Conservation (phyloP, 1,140 invertebrate genomes). For the Zaprionus africanus region DNA sequence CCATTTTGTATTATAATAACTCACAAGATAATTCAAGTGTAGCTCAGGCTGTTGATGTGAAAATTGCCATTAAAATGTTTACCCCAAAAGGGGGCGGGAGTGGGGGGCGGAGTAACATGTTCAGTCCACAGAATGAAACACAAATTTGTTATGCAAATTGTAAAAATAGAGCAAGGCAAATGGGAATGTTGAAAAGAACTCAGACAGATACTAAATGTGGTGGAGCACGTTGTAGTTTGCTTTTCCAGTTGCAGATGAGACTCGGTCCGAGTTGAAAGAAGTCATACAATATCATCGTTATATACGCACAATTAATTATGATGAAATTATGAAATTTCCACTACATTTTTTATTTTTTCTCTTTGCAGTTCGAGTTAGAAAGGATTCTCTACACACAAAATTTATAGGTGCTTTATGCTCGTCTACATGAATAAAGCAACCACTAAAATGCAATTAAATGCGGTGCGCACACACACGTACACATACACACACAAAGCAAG, state of each 20-base stretch:
- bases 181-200: background rate
- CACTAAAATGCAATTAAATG: constrained; percentile 40
- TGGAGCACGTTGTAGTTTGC: background rate
- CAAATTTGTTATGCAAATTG: constrained; percentile 44
- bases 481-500: constrained; percentile 23
- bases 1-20: constrained; percentile 71
- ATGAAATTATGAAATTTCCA: background rate
- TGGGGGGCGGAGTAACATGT: constrained; percentile 17
- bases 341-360: background rate
- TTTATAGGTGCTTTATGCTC: constrained; percentile 5
- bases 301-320: constrained; percentile 9
- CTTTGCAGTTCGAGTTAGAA: background rate
- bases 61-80: constrained; percentile 67
- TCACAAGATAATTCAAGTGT: constrained; percentile 57
- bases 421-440: constrained; percentile 14
- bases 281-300: background rate
- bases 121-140: constrained; percentile 15
- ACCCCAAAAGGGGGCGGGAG: constrained; percentile 38
- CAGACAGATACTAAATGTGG: background rate
- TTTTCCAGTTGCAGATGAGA: background rate
- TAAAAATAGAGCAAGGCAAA: constrained; percentile 7
- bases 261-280: background rate
- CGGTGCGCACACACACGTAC: background rate
- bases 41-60: constrained; percentile 50
- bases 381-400: background rate